These are phyloP conservation scores for Dendrocincla tyrannina DNA, from an alignment of 2,797 vertebrate genomes.

Conservation along the genomic window DNA sequence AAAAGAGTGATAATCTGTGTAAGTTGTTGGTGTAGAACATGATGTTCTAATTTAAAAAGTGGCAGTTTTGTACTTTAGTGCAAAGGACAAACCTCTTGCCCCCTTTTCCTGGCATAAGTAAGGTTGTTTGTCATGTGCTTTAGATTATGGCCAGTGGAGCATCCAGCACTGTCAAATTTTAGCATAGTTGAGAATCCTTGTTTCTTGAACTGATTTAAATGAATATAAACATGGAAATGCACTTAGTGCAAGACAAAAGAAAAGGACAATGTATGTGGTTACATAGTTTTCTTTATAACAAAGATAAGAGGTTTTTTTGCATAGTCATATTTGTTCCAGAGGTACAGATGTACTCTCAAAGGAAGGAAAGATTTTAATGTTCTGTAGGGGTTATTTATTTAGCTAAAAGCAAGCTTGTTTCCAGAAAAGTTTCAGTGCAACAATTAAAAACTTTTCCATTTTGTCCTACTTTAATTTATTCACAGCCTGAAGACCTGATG, in stretches of 20 bases:
- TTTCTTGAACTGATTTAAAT: not conserved
- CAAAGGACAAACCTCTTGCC: not conserved
- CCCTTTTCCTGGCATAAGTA: not conserved
- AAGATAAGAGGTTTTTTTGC: not conserved
- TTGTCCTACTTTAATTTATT: constrained; percentile 12
- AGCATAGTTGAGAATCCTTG: not conserved
- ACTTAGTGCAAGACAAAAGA: not conserved
- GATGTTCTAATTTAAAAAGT: not conserved
- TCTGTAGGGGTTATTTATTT: not conserved
- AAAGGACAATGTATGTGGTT: not conserved
- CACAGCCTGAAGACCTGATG: not conserved
- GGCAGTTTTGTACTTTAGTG: not conserved
- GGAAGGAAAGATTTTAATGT: not conserved
- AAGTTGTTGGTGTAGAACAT: not conserved
- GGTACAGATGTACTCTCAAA: not conserved
- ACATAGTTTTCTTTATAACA: not conserved
- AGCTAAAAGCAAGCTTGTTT: not conserved
- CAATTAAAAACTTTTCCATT: not conserved
- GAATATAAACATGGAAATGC: not conserved
- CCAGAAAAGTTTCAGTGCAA: not conserved
- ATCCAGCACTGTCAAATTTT: not conserved
- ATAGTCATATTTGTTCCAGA: not conserved
- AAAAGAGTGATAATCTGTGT: not conserved
- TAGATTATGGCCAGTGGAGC: not conserved
- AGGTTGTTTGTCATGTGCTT: not conserved